Conservation (phyloP, 2,888 invertebrate genomes). For the Nomada fucata region DNA sequence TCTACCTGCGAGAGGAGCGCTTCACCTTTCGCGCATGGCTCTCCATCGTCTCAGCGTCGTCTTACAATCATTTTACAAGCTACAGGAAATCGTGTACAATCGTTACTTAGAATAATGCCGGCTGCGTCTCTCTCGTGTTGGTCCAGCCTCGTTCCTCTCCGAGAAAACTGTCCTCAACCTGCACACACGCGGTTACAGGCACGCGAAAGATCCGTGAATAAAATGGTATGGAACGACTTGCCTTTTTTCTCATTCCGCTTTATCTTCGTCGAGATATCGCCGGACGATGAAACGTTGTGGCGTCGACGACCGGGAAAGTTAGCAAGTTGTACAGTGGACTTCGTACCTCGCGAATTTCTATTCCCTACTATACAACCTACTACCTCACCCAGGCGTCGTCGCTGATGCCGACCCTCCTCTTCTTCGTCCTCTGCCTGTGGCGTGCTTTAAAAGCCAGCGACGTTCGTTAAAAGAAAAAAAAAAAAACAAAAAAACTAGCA, state of each 20-base stretch:
- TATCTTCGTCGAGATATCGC: slow-evolving; percentile 2
- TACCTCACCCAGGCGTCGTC: slow-evolving; percentile 94
- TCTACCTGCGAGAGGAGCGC: slow-evolving; percentile 16
- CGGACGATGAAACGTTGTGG: slow-evolving; percentile 71
- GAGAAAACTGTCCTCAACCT: not conserved
- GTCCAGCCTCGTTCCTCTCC: slow-evolving; percentile 5
- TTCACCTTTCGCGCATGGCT: slow-evolving; percentile 9
- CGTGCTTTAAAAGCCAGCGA: not conserved
- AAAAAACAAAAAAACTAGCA: too few relatives aligned
- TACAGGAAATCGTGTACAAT: not conserved
- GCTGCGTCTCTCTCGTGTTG: not conserved
- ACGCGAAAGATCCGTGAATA: not conserved
- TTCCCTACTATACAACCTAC: slow-evolving; percentile 99
- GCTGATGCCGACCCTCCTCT: slow-evolving; percentile 70
- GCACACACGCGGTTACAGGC: not conserved
- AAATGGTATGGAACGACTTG: not conserved
- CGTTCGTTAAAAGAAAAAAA: not conserved
- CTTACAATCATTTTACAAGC: not conserved
- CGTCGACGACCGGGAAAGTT: slow-evolving; percentile 92
- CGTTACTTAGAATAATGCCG: not conserved
- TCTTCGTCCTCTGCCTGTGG: not conserved
- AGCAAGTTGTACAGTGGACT: slow-evolving; percentile 98
- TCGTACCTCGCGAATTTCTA: slow-evolving; percentile 90
- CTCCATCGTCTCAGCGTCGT: not conserved
- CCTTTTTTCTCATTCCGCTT: not conserved